Evolutionary conservation across 2,888 invertebrate genomes (phyloP).

Genomic region (Anthophora plumipes): DNA sequence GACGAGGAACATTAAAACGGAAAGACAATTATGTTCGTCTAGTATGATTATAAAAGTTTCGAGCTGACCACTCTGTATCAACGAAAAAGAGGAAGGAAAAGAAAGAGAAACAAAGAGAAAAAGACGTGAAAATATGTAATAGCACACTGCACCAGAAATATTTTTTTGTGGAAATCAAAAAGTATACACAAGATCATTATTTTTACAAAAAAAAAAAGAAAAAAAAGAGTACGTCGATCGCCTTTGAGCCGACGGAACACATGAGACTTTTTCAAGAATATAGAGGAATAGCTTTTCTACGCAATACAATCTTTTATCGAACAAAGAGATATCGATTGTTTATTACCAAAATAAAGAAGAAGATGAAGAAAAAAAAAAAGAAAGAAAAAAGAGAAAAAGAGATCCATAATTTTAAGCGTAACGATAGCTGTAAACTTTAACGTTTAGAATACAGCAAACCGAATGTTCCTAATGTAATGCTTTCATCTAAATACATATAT

Average conservation of each 20-base stretch:
- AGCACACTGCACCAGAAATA: conserved; percentile 32
- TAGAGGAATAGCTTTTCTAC: conserved; percentile 62
- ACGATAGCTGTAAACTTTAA: conserved; percentile 61
- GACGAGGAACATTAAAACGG: conserved; percentile 30
- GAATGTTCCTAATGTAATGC: conserved; percentile 77
- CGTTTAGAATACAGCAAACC: conserved; percentile 69
- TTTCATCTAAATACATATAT: conserved; percentile 73
- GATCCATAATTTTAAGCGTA: conserved; percentile 62
- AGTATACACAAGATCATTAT: conserved; percentile 46
- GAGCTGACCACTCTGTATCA: conserved; percentile 1
- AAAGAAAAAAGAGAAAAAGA: not conserved
- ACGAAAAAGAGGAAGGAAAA: not conserved
- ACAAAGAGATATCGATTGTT: conserved; percentile 49
- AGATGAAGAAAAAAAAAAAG: not conserved
- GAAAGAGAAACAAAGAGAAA: not conserved
- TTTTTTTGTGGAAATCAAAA: conserved; percentile 39
- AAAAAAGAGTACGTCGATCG: not conserved
- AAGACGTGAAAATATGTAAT: not conserved
- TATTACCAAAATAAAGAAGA: conserved; percentile 9
- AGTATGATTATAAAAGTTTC: conserved; percentile 11
- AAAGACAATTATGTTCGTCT: conserved; percentile 29
- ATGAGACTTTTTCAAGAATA: conserved; percentile 40
- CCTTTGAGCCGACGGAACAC: conserved; percentile 1
- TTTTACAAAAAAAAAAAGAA: conserved; percentile 42
- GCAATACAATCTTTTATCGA: conserved; percentile 39